Evolutionary conservation across 2,888 invertebrate genomes (phyloP).

Genomic region (Scaptomyza caliginosa): DNA sequence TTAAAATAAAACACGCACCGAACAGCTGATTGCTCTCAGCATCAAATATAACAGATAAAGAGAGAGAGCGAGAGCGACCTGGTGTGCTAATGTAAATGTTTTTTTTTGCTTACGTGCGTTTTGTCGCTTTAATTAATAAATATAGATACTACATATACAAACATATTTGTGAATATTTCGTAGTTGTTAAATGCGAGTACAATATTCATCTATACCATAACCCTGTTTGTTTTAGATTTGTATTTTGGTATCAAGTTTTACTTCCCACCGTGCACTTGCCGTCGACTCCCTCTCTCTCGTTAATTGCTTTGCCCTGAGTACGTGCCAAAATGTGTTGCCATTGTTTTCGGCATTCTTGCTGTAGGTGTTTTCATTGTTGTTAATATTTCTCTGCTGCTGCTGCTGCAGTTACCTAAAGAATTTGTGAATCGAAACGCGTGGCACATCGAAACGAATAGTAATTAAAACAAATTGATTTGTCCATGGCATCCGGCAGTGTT

Average conservation of each 20-base stretch:
- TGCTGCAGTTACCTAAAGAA: conserved; percentile 31
- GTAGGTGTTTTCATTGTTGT: conserved; percentile 14
- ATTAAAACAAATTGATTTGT: conserved; percentile 66
- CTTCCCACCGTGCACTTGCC: conserved; percentile 28
- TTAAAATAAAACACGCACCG: conserved; percentile 23
- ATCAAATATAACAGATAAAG: neutral
- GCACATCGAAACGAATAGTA: conserved; percentile 44
- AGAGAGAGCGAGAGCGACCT: neutral
- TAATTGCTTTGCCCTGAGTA: conserved; percentile 24
- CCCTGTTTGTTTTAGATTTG: conserved; percentile 12
- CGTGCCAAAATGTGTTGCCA: conserved; percentile 51
- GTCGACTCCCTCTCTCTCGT: neutral
- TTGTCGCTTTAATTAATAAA: conserved; percentile 9
- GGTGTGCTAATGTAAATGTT: neutral
- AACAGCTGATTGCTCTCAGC: conserved; percentile 40
- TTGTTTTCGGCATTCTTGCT: conserved; percentile 20
- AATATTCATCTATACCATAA: conserved; percentile 3
- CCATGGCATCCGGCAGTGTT: conserved; percentile 38
- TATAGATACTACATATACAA: neutral
- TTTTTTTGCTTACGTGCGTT: conserved; percentile 23
- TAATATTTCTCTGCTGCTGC: conserved; percentile 23
- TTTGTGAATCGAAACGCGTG: conserved; percentile 36
- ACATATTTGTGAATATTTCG: neutral
- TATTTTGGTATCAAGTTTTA: conserved; percentile 16
- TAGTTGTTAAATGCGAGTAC: conserved; percentile 11